A percentile compares a stretch with the other conserved stretches of the same genome.
Evolutionary conservation across 2,888 invertebrate genomes (phyloP).

Genomic region (Agonopterix heracliana): DNA sequence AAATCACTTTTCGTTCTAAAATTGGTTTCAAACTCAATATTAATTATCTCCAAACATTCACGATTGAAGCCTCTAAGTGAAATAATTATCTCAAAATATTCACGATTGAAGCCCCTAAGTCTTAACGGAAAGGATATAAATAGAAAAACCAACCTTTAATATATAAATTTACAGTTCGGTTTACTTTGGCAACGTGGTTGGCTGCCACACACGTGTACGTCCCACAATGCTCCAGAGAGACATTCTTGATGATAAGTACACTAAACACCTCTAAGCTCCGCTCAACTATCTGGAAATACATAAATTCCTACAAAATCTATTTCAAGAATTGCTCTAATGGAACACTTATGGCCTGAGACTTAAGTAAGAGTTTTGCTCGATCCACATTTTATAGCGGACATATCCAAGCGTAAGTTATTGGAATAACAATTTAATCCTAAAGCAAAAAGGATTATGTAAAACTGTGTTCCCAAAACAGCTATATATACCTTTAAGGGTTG

Average conservation of each 20-base stretch:
- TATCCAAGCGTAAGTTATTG: constrained; percentile 6
- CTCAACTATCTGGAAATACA: constrained; percentile 74
- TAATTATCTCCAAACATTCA: too few relatives aligned
- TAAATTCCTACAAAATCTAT: neutral
- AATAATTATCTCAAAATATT: too few relatives aligned
- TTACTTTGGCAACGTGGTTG: constrained; percentile 83
- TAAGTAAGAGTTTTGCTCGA: too few relatives aligned
- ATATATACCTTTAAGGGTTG: constrained; percentile 3
- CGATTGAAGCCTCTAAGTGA: too few relatives aligned
- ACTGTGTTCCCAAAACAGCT: constrained; percentile 7
- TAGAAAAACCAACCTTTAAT: constrained; percentile 76
- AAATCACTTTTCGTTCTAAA: too few relatives aligned
- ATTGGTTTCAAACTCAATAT: too few relatives aligned
- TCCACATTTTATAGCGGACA: too few relatives aligned
- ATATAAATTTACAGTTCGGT: constrained; percentile 81
- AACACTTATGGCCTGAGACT: neutral
- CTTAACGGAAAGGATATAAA: too few relatives aligned
- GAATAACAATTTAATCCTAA: constrained; percentile 9
- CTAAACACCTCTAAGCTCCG: constrained; percentile 82
- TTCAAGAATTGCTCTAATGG: neutral
- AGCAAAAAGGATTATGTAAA: constrained; percentile 9
- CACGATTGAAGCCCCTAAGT: too few relatives aligned
- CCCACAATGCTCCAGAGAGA: constrained; percentile 82
- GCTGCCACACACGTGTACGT: constrained; percentile 84
- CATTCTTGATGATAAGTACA: constrained; percentile 82